Base-by-base conservation (phyloP, 2,888 invertebrate species). In the Monoplex corrugatus region DNA sequence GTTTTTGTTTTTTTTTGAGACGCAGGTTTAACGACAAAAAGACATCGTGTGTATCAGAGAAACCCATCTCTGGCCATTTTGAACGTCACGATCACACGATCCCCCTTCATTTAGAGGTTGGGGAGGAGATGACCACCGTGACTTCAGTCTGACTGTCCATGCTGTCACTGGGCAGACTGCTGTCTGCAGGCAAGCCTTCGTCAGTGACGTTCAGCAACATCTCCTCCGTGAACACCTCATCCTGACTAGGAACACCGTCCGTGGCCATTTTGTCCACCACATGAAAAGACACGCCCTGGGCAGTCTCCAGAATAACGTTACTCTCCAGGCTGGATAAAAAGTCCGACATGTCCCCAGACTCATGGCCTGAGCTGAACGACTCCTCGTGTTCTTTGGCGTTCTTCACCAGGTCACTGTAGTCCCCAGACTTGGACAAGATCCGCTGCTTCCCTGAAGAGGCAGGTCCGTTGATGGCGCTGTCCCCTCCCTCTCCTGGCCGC, bases 351-450 rank as follows among this genome's bases (percentile, higher is more conserved):
- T 84, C 84, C 28, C 84, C 84, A 13, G 84, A 84, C n/a, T 84
- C 84, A 38, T 84, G 84, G 50, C 84, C 84, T 38, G 78, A 87
- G 80, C 80, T 87, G 75, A 72, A 87, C n/a, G 87, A 80, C 40
- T 87, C 57, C 32, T 80, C 80, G 57, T 87, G 80, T 28, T 44
- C 57, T 40, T 32, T n/a, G 43, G 23, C 13, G 72, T 10, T 72
- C 50, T 16, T 57, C 80, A 87, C 50, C 50, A 80, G 10, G 50
- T 35, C 87, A n/a, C 44, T 50, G 35, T 78, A 87, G 80, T 87
- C 87, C n/a, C 75, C 80, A 19, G 80, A 80, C 40, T 75, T 87
- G 78, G 87, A 43, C 45, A 87, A 6, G 6, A n/a, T 57, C 38
- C 28, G 50, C 40, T 45, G 50, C 57, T 82, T 78, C 35, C 50